A percentile compares a stretch with the other conserved stretches of the same genome.
Evolutionary conservation across 2,888 invertebrate genomes (phyloP).

Genomic region (Lasioglossum morio): DNA sequence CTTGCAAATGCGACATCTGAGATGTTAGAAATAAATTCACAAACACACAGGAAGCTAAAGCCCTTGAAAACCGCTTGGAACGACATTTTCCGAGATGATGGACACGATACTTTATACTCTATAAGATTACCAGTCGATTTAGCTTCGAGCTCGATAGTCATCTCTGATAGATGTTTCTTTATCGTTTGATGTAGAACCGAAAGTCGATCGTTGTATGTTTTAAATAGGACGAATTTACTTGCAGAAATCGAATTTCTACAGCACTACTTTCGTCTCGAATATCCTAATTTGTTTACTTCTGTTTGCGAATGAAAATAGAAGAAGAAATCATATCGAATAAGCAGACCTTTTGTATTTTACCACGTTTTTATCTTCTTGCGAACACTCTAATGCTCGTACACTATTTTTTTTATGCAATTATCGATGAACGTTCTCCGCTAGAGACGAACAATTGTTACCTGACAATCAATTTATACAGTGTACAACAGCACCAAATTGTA

Average conservation of each 20-base stretch:
- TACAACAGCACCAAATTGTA: conserved; percentile 67
- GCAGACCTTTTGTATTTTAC: neutral
- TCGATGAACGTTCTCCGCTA: conserved; percentile 37
- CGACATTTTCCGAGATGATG: neutral
- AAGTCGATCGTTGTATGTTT: neutral
- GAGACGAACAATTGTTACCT: conserved; percentile 38
- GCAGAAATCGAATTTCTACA: neutral
- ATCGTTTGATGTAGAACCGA: neutral
- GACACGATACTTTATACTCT: neutral
- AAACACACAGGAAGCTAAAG: neutral
- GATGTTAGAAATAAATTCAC: neutral
- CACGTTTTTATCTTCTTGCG: conserved; percentile 13
- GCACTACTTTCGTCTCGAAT: neutral
- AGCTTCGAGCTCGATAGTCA: neutral
- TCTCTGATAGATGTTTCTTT: neutral
- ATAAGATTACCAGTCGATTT: neutral
- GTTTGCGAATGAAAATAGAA: conserved; percentile 6
- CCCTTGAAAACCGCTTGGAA: neutral
- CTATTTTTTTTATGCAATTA: conserved; percentile 41
- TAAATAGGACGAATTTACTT: neutral
- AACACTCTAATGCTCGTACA: conserved; percentile 32
- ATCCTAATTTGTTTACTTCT: neutral
- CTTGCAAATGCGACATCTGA: neutral
- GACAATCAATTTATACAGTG: conserved; percentile 41
- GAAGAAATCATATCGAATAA: neutral